Percentiles rank a stretch among this genome's conserved stretches.
Conservation (phyloP, 2,797 vertebrate genomes). For the Adrianichthys oophorus region DNA sequence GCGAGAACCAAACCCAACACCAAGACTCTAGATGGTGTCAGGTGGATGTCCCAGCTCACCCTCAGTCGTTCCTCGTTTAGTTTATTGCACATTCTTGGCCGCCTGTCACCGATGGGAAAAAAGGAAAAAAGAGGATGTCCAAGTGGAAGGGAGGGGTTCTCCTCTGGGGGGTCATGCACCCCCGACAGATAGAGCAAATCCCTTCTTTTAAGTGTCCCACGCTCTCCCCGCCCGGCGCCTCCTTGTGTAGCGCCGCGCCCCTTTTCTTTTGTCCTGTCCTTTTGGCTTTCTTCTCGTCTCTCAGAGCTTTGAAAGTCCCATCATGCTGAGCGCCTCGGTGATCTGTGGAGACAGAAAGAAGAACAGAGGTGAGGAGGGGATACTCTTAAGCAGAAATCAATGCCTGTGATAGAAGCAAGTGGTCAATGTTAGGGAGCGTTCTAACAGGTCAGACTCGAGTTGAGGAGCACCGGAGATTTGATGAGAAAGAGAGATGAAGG, state of each 20-base stretch:
- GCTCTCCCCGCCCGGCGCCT: slow-evolving; percentile 15
- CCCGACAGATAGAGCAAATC: slow-evolving; percentile 48
- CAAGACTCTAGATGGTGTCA: slow-evolving; percentile 74
- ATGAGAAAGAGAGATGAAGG: background rate
- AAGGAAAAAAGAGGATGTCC: slow-evolving; percentile 53
- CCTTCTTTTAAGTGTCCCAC: slow-evolving; percentile 43
- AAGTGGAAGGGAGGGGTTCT: slow-evolving; percentile 23
- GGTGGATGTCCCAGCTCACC: slow-evolving; percentile 25
- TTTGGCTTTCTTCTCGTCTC: slow-evolving; percentile 40
- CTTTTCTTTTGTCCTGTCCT: slow-evolving; percentile 37
- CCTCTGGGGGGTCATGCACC: slow-evolving; percentile 70
- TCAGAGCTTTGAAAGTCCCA: slow-evolving; percentile 64
- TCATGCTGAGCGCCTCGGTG: slow-evolving; percentile 51
- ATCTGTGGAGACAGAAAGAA: slow-evolving; percentile 58
- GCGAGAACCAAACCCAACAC: slow-evolving; percentile 76
- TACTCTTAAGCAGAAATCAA: slow-evolving; percentile 3
- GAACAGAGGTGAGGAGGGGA: slow-evolving; percentile 14
- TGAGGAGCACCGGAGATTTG: slow-evolving; percentile 1
- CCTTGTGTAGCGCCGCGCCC: slow-evolving; percentile 25
- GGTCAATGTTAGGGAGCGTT: background rate
- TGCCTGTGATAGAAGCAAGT: background rate
- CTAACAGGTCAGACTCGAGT: background rate
- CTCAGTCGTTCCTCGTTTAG: slow-evolving; percentile 48
- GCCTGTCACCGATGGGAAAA: slow-evolving; percentile 39
- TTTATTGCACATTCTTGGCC: slow-evolving; percentile 62